Evolutionary conservation across 1,140 invertebrate genomes (phyloP).

Genomic region (Papilio dardanus): DNA sequence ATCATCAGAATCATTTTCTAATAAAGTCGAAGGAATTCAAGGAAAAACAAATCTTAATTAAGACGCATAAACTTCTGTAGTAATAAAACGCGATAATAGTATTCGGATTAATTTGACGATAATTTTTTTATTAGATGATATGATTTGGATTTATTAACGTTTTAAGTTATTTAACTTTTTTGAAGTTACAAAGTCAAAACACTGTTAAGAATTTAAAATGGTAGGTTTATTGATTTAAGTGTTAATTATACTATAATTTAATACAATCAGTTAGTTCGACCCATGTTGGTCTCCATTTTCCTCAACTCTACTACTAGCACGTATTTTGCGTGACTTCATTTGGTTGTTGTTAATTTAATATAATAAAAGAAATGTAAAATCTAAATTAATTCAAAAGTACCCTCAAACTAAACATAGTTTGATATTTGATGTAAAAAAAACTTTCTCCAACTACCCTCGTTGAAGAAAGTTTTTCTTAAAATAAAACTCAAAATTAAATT

Average conservation of each 20-base stretch:
- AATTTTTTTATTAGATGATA: not conserved
- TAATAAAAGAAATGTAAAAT: no score
- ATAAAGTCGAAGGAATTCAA: not conserved
- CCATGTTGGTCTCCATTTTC: no score
- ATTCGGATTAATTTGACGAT: not conserved
- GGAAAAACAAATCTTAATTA: conserved; percentile 1
- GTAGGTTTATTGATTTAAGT: no score
- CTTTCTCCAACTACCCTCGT: no score
- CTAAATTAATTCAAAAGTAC: no score
- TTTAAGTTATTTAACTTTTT: not conserved
- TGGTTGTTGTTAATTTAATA: no score
- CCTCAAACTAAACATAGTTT: not conserved
- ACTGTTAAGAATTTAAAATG: no score
- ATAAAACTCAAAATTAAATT: conserved; percentile 42
- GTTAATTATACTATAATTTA: no score
- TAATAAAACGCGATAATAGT: conserved; percentile 15
- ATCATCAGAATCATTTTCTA: not conserved
- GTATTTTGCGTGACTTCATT: no score
- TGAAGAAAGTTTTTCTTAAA: not conserved
- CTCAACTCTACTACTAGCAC: no score
- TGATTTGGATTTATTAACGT: not conserved
- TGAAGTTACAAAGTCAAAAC: not conserved
- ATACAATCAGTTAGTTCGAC: no score
- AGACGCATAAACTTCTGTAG: not conserved
- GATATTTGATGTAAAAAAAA: not conserved